Evolutionary conservation across 2,888 invertebrate genomes (phyloP), one percentile per base, ranked within the genome.

Genomic region (Cataglyphis cursor): DNA sequence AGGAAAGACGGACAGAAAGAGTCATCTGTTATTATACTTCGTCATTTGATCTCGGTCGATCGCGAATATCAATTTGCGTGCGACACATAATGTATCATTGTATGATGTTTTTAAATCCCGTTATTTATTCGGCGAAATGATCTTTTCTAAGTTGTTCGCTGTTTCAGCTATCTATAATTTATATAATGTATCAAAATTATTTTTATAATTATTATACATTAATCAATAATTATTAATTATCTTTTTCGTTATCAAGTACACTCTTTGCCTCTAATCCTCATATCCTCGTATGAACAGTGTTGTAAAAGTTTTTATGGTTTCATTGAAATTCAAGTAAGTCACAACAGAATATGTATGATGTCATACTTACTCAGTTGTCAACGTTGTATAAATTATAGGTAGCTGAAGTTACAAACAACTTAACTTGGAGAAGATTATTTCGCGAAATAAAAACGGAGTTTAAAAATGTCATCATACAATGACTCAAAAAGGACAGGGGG

Each of bases 41-140:
- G 54, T 74, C 73, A 59, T 80, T 80, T 80, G 75, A 73, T 59
- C 75, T 31, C 75, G n/a, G 44, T 41, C 24, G 78, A 72, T 78
- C 10, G 35, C 21, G 21, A 12, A 15, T n/a, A 28, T 38, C 54
- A 28, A 41, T 41, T 31, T 64, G 21, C 3, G 9, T 18, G 1
- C 18, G 61, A 31, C 28, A 59, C 15, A 18, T 10, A 21, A 31
- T 18, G 15, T 70, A 21, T 1, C 51, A n/a, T 3, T n/a, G n/a
- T 54, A 35, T 35, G 38, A 38, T 70, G 21, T 48, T 48, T 48
- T 5, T 48, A 38, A 38, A 38, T 10, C 38, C 10, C 10, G 1
- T 38, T 38, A 38, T 38, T 38, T 38, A 38, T 38, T 38, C 8
- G 9, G 3, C 38, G 6, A 38, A 38, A 38, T 38, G 10, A 38